Evolutionary conservation across 30 jellyfish, hydroid and myxozoan genomes (phyloP).

Genomic region (Clytia hemisphaerica): DNA sequence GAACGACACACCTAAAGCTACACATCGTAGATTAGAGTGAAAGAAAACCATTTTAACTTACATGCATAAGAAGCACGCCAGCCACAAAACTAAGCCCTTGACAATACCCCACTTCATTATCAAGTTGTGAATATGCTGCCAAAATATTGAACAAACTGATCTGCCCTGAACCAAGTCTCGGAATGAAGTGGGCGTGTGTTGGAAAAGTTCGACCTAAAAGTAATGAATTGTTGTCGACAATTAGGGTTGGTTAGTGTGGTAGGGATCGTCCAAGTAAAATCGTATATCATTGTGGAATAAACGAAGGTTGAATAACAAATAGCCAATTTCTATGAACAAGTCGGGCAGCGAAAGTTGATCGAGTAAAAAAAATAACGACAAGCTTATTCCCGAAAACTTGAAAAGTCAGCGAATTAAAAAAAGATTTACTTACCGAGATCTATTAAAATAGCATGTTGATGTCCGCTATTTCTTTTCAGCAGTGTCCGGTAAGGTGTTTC

Average conservation of each 20-base stretch:
- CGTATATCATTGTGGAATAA: neutral
- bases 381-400: neutral
- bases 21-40: neutral
- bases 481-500: conserved; percentile 41
- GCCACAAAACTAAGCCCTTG: conserved; percentile 99
- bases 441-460: conserved; percentile 92
- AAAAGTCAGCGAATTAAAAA: neutral
- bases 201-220: conserved; percentile 97
- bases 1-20: neutral
- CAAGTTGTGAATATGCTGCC: conserved; percentile 76
- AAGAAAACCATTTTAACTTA: conserved; percentile 23
- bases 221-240: too few species aligned
- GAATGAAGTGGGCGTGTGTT: conserved; percentile 72
- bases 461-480: conserved; percentile 51
- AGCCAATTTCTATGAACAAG: neutral
- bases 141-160: conserved; percentile 70
- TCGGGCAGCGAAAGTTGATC: neutral
- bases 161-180: conserved; percentile 94
- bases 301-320: too few species aligned
- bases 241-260: too few species aligned
- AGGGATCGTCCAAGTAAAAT: too few species aligned
- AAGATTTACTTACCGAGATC: conserved; percentile 66
- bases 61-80: conserved; percentile 93
- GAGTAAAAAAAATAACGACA: neutral
- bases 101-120: conserved; percentile 96